Evolutionary conservation across 92 coral and sea anemone species (phyloP).

Genomic region (Bergia sp.): DNA sequence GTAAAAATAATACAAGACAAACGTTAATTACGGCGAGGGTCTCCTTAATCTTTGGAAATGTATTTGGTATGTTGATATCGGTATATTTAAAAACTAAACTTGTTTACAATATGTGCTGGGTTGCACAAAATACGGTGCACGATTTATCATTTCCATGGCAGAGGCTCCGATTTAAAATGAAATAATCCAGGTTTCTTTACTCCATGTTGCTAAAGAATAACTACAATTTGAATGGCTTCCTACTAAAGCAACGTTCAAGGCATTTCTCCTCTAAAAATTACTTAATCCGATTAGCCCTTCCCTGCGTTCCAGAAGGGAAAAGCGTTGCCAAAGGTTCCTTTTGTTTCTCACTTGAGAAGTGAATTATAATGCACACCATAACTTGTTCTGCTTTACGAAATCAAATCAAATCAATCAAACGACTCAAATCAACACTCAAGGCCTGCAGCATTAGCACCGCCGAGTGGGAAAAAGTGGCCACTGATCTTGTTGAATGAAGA

Average conservation of each 20-base stretch:
- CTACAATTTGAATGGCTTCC: neutral
- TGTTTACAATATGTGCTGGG: no score
- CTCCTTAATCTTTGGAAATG: neutral
- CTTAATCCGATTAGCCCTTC: neutral
- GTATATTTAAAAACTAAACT: no score
- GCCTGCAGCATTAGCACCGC: no score
- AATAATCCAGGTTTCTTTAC: neutral
- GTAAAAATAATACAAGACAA: neutral
- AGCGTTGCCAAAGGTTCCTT: neutral
- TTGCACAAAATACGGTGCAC: no score
- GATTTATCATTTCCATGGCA: no score
- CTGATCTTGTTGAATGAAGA: no score
- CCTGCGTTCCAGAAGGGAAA: neutral
- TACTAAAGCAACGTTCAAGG: neutral
- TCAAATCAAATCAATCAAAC: no score
- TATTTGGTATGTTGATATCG: neutral
- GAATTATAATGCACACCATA: neutral
- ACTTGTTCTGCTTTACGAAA: no score
- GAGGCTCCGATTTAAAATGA: no score
- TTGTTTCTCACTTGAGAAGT: neutral
- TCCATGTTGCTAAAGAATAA: neutral
- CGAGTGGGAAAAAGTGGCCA: no score
- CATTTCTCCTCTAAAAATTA: no score
- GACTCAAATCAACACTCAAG: no score
- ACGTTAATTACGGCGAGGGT: neutral